Percentiles rank a stretch among this genome's conserved stretches.
phyloP scores from a whole-genome alignment of 2,797 vertebrate species.

The Tolypeutes matacus region DNA sequence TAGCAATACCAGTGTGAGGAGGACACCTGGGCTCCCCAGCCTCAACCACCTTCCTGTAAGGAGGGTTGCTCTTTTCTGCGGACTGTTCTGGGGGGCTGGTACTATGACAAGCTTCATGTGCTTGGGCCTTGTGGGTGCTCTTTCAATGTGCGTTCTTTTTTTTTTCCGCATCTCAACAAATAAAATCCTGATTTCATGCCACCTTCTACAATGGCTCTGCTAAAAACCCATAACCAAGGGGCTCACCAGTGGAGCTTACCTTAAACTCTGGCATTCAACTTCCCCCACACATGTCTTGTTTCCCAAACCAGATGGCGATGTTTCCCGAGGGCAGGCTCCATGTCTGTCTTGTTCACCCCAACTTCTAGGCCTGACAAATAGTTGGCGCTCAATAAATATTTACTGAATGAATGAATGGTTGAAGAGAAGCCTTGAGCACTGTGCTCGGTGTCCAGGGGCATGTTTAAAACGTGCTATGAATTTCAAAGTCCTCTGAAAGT shows the following conservation, averaged over 20 bases:
- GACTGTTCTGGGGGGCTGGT: background rate
- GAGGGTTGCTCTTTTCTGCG: background rate
- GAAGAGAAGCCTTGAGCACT: background rate
- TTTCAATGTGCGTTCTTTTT: background rate
- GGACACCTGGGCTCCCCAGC: background rate
- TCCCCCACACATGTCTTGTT: background rate
- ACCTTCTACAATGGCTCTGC: background rate
- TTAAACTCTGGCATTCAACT: background rate
- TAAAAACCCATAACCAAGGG: background rate
- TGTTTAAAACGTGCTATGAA: background rate
- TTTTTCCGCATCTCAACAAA: background rate
- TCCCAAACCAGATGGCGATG: background rate
- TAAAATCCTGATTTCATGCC: background rate
- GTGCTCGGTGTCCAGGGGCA: background rate
- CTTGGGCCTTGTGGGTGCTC: background rate
- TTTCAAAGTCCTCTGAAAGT: background rate
- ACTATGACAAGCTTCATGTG: background rate
- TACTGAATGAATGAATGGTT: background rate
- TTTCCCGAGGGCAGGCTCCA: background rate
- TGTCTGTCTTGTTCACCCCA: background rate
- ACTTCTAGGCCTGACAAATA: background rate
- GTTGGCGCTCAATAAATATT: background rate
- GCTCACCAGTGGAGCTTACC: background rate
- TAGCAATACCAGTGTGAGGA: background rate
- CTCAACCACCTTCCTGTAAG: background rate